phyloP scores from a whole-genome alignment of 1,140 invertebrate species.

The Diorhabda carinulata region DNA sequence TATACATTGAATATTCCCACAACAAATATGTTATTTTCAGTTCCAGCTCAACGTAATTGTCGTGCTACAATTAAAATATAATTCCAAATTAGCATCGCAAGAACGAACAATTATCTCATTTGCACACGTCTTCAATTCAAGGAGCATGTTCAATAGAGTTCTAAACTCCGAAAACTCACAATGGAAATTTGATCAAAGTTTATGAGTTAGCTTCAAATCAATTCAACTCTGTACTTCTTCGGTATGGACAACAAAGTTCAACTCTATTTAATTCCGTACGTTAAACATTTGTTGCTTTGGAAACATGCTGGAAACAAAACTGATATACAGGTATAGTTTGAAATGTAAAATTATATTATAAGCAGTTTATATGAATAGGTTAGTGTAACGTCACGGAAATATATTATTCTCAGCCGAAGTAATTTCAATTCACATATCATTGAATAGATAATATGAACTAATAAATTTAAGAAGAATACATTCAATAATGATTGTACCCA shows the following conservation, averaged over 20 bases:
- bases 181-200: background rate
- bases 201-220: background rate
- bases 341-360: no score
- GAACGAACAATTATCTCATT: conserved; percentile 2
- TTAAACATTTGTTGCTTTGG: background rate
- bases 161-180: background rate
- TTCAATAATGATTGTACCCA: no score
- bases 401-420: no score
- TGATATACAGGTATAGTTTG: no score
- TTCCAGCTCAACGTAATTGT: background rate
- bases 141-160: background rate
- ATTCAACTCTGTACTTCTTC: background rate
- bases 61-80: background rate
- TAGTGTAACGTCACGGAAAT: no score
- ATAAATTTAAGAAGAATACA: no score
- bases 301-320: background rate
- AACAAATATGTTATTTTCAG: background rate
- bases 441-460: no score
- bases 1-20: no score
- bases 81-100: background rate
- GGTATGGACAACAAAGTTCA: background rate
- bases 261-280: background rate
- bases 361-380: no score
- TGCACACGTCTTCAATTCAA: background rate
- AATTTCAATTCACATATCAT: no score